Evolutionary conservation across 2,113 vertebrate genomes (phyloP).

Genomic region (Micronycteris hirsuta): DNA sequence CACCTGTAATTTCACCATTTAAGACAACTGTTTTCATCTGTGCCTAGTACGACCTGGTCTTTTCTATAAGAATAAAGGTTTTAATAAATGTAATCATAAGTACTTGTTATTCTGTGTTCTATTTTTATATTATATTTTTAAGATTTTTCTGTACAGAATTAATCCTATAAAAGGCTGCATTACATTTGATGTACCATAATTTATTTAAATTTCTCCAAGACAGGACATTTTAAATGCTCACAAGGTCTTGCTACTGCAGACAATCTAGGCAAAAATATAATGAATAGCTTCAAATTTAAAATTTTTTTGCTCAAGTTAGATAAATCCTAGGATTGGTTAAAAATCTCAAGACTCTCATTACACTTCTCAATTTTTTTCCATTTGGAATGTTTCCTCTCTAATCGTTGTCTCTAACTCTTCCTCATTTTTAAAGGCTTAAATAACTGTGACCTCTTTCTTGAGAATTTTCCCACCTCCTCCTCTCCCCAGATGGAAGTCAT

Average conservation of each 20-base stretch:
- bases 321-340: background rate
- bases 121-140: background rate
- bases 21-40: background rate
- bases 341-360: background rate
- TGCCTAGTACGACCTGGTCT: background rate
- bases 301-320: background rate
- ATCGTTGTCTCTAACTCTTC: background rate
- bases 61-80: background rate
- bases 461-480: background rate
- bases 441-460: background rate
- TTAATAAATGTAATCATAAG: background rate
- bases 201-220: background rate
- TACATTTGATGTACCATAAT: background rate
- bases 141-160: background rate
- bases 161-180: background rate
- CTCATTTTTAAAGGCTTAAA: background rate
- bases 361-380: background rate
- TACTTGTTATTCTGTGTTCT: background rate
- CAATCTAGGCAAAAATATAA: background rate
- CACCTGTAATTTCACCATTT: background rate
- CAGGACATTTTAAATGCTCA: background rate
- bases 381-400: background rate
- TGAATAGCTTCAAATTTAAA: background rate
- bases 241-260: background rate
- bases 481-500: background rate